These are phyloP conservation scores for Centrocercus urophasianus DNA, from an alignment of 2,113 vertebrate species.

Conservation along the genomic window DNA sequence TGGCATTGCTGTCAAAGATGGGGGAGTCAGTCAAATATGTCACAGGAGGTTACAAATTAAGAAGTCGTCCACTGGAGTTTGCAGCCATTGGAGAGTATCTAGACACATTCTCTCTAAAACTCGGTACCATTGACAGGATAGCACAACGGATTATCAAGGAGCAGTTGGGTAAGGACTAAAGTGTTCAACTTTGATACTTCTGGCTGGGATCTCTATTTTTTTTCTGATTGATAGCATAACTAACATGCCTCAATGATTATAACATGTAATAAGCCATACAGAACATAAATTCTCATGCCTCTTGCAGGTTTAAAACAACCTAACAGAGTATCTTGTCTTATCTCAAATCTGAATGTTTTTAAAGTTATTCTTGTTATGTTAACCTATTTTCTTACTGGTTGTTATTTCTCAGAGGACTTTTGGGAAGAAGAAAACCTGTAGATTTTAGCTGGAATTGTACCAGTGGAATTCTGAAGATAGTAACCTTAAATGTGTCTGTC, in stretches of 20 bases:
- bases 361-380: neutral
- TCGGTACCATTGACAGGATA: slow-evolving; percentile 97
- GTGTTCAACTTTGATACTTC: neutral
- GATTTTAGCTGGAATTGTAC: neutral
- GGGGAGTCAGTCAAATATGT: slow-evolving; percentile 95
- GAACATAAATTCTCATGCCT: neutral
- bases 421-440: neutral
- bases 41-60: slow-evolving; percentile 93
- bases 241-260: neutral
- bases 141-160: slow-evolving; percentile 97
- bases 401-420: neutral
- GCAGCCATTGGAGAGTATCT: slow-evolving; percentile 92
- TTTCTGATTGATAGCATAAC: neutral
- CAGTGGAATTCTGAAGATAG: neutral
- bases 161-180: slow-evolving; percentile 86
- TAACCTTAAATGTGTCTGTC: neutral
- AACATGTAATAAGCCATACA: neutral
- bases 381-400: neutral
- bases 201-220: neutral
- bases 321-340: neutral
- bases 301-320: neutral
- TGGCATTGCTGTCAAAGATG: slow-evolving; percentile 91
- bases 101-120: slow-evolving; percentile 92
- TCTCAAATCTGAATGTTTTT: neutral
- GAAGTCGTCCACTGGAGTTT: slow-evolving; percentile 90